Evolutionary conservation across 2,113 vertebrate genomes (phyloP), one percentile per base, ranked within the genome.

Genomic region (Asarcornis scutulata): DNA sequence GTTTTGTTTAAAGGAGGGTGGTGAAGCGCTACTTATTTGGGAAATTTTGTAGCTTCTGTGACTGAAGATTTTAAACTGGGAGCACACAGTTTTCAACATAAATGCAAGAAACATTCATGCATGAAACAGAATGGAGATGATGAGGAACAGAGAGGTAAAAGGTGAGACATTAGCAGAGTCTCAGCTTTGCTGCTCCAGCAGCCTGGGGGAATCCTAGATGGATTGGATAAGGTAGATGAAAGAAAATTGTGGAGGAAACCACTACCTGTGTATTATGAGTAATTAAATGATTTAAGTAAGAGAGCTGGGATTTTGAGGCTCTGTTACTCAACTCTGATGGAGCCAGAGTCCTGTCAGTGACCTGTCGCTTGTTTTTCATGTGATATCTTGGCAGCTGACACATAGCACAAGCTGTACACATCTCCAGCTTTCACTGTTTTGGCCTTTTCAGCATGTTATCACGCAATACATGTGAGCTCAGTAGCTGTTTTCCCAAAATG

Each of bases 381-480:
- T 23, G 26, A 34, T 91, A 48, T 68, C 80, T 68, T 53, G n/a
- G 55, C 32, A 68, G 40, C 48, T 62, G 75, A 85, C 74, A 85
- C 1, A 1, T 20, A 93, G 52, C 25, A 63, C 59, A 69, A 73
- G 66, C 31, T 73, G 29, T 36, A 9, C 22, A 20, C 48, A 23
- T 53, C 38, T 78, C 60, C 76, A 48, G 55, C 31, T 82, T 82
- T 74, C 76, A 48, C 55, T 34, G 13, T 10, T 69, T 27, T 12
- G 17, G 66, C 66, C 42, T 78, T 89, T 50, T 50, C 50, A 83
- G 50, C 0, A 0, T 20, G 12, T 83, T 86, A 79, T 83, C 88
- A 63, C 17, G 2, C 32, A 68, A 31, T 2, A 0, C 26, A 2
- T 27, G 22, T 10, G 55, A 91, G 36, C 25, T 42, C 4, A 0